Evolutionary conservation across 1,140 invertebrate genomes (phyloP).

Genomic region (Papilio aristodemus): DNA sequence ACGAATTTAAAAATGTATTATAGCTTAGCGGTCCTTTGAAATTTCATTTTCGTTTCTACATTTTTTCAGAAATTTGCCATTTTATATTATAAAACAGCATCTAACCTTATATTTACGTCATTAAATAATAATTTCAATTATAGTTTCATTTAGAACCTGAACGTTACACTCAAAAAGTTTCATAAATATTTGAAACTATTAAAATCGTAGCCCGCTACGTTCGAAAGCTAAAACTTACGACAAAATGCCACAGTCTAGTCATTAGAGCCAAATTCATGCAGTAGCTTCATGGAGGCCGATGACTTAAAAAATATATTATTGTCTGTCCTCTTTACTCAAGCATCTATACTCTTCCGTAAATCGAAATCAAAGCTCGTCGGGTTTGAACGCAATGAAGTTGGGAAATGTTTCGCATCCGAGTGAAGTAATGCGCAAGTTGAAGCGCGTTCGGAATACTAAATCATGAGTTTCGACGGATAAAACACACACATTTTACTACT

Average conservation of each 20-base stretch:
- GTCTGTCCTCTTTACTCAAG: conserved; percentile 57
- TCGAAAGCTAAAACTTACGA: conserved; percentile 44
- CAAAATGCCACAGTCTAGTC: conserved; percentile 57
- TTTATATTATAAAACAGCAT: no score
- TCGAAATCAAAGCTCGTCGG: conserved; percentile 80
- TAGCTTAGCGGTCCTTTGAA: no score
- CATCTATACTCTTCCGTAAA: conserved; percentile 75
- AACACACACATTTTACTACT: not conserved
- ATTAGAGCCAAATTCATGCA: conserved; percentile 54
- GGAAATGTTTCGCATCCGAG: conserved; percentile 39
- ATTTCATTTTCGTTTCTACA: no score
- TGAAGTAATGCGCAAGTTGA: conserved; percentile 59
- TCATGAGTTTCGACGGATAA: conserved; percentile 15
- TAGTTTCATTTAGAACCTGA: not conserved
- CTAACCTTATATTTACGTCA: not conserved
- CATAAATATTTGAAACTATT: not conserved
- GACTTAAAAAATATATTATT: conserved; percentile 73
- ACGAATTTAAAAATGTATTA: no score
- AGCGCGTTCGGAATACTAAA: conserved; percentile 54
- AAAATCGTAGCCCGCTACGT: conserved; percentile 37
- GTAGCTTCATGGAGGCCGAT: conserved; percentile 73
- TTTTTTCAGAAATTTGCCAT: no score
- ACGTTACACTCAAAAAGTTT: not conserved
- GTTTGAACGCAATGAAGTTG: conserved; percentile 72
- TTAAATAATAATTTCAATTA: not conserved